phyloP scores from a whole-genome alignment of 2,113 vertebrate species.

The Takifugu bimaculatus region DNA sequence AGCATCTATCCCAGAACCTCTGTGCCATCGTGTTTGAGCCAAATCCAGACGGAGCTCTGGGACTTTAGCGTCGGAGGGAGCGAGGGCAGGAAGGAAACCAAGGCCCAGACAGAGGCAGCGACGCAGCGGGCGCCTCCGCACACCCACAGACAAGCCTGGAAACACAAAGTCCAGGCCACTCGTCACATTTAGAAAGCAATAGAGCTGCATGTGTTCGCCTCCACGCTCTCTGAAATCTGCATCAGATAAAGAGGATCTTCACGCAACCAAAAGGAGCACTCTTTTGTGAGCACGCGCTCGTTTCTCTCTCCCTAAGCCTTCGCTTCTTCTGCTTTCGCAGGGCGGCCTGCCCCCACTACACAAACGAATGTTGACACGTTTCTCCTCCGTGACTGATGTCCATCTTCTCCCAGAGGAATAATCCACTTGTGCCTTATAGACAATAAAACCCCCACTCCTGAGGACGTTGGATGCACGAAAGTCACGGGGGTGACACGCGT shows the following conservation, averaged over 20 bases:
- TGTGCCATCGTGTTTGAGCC: no score
- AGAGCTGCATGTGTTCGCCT: conserved; percentile 26
- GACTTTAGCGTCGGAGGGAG: conserved; percentile 21
- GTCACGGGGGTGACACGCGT: neutral
- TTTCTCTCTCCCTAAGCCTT: conserved; percentile 27
- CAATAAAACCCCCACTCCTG: conserved; percentile 6
- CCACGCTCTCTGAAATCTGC: conserved; percentile 50
- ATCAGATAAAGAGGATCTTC: conserved; percentile 62
- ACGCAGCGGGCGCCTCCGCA: conserved; percentile 5
- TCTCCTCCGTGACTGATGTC: conserved; percentile 33
- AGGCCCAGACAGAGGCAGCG: conserved; percentile 21
- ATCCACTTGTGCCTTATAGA: conserved; percentile 64
- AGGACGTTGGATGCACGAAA: conserved; percentile 9
- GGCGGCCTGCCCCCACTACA: conserved; percentile 26
- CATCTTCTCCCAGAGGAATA: conserved; percentile 46
- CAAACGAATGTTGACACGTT: conserved; percentile 48
- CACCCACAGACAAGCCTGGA: neutral
- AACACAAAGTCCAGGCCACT: conserved; percentile 5
- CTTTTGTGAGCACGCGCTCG: conserved; percentile 1
- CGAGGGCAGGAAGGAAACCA: conserved; percentile 15
- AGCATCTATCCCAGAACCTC: neutral
- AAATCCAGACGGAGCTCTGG: no score
- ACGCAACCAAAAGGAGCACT: conserved; percentile 19
- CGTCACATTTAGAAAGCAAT: conserved; percentile 46
- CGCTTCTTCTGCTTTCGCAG: conserved; percentile 39